Conservation (phyloP, 2,113 vertebrate species). For the Hirundichthys speculiger region DNA sequence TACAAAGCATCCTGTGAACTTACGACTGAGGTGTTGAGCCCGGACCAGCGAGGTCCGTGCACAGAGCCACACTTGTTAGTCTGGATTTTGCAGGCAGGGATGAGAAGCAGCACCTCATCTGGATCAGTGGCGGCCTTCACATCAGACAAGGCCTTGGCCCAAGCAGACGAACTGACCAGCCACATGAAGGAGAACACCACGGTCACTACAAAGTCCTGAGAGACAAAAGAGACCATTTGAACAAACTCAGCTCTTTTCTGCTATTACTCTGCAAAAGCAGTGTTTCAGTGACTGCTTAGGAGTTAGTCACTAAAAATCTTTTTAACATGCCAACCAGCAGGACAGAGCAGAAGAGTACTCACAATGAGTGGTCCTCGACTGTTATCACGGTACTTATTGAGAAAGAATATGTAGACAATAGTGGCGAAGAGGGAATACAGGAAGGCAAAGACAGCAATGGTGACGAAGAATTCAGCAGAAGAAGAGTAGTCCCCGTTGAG, state of each 20-base stretch:
- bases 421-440: slow-evolving; percentile 94
- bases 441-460: slow-evolving; percentile 95
- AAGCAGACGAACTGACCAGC: slow-evolving; percentile 96
- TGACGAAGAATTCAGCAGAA: slow-evolving; percentile 98
- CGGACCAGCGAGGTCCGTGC: slow-evolving; percentile 92
- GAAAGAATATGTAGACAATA: slow-evolving; percentile 94
- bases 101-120: slow-evolving; percentile 89
- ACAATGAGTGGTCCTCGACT: slow-evolving; percentile 93
- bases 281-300: background rate
- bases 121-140: slow-evolving; percentile 94
- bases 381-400: slow-evolving; percentile 95
- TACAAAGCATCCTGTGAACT: slow-evolving; percentile 47
- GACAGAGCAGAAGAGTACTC: slow-evolving; percentile 74
- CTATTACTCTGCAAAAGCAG: background rate
- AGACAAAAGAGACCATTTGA: background rate
- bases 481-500: slow-evolving; percentile 95
- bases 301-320: background rate
- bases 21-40: slow-evolving; percentile 97
- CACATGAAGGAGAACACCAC: slow-evolving; percentile 98
- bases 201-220: slow-evolving; percentile 95
- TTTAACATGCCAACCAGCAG: background rate
- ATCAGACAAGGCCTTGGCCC: slow-evolving; percentile 97
- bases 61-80: slow-evolving; percentile 90
- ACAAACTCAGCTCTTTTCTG: background rate
- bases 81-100: slow-evolving; percentile 93